phyloP scores from a whole-genome alignment of 2,888 invertebrate genomes.

The Hirudinaria manillensis region DNA sequence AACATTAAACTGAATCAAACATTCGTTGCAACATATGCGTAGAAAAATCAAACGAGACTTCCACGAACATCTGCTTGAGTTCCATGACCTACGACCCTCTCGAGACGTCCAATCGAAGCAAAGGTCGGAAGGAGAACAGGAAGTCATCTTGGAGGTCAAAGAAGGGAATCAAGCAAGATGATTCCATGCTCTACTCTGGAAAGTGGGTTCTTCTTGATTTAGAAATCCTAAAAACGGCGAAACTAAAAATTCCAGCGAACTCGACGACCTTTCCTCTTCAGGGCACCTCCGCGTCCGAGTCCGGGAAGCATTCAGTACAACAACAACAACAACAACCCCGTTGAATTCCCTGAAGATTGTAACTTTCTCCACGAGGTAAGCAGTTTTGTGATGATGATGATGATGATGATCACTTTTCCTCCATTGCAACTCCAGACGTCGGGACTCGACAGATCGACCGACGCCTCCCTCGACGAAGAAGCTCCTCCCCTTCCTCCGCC shows the following conservation, averaged over 20 bases:
- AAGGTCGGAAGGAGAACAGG: neutral
- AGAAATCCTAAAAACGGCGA: no score
- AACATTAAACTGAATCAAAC: no score
- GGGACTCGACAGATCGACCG: neutral
- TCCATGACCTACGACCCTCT: slow-evolving; percentile 6
- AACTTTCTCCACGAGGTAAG: neutral
- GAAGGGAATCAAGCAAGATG: neutral
- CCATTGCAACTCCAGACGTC: neutral
- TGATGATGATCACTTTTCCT: neutral
- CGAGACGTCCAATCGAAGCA: slow-evolving; percentile 4
- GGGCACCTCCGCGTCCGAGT: neutral
- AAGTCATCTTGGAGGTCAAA: neutral
- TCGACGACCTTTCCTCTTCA: neutral
- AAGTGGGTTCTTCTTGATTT: neutral
- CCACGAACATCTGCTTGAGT: neutral
- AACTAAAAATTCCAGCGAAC: no score
- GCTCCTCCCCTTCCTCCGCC: slow-evolving; percentile 1
- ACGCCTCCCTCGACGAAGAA: neutral
- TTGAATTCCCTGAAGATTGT: neutral
- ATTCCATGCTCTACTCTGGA: neutral
- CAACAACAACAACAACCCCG: neutral
- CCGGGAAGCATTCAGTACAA: slow-evolving; percentile 9
- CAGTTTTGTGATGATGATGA: neutral
- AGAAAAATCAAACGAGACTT: no score
- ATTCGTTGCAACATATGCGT: no score